A percentile compares a stretch with the other conserved stretches of the same genome.
Evolutionary conservation across 2,113 vertebrate genomes (phyloP).

Genomic region (Physeter macrocephalus): DNA sequence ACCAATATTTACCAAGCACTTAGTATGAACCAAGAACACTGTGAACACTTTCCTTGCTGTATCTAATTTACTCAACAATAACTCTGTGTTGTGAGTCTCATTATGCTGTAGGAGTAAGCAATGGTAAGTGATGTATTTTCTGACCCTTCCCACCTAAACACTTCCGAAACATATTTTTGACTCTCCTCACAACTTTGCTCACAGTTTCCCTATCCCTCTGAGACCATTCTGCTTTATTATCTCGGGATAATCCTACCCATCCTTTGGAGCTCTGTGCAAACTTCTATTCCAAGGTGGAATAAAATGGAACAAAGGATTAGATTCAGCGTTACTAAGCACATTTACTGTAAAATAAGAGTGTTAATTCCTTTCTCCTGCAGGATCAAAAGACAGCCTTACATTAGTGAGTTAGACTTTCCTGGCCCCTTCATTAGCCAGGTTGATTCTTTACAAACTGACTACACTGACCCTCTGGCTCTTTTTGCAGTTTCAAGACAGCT

Average conservation of each 20-base stretch:
- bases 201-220: neutral
- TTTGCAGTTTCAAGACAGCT: constrained; percentile 51
- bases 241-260: neutral
- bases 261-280: neutral
- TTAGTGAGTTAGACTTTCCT: constrained; percentile 42
- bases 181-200: neutral
- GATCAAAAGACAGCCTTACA: constrained; percentile 50
- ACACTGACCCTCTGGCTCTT: constrained; percentile 58
- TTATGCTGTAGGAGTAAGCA: neutral
- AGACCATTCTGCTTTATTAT: neutral
- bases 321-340: neutral
- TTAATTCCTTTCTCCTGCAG: constrained; percentile 40
- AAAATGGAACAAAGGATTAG: neutral
- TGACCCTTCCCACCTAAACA: neutral
- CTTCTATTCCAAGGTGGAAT: neutral
- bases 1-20: neutral
- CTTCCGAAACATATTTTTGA: neutral
- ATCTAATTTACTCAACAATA: neutral
- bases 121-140: neutral
- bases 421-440: constrained; percentile 63
- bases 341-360: constrained; percentile 24
- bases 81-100: neutral
- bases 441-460: constrained; percentile 63
- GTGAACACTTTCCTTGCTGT: neutral
- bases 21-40: neutral